Conservation (phyloP, 2,113 vertebrate species). For the Ranitomeya variabilis region DNA sequence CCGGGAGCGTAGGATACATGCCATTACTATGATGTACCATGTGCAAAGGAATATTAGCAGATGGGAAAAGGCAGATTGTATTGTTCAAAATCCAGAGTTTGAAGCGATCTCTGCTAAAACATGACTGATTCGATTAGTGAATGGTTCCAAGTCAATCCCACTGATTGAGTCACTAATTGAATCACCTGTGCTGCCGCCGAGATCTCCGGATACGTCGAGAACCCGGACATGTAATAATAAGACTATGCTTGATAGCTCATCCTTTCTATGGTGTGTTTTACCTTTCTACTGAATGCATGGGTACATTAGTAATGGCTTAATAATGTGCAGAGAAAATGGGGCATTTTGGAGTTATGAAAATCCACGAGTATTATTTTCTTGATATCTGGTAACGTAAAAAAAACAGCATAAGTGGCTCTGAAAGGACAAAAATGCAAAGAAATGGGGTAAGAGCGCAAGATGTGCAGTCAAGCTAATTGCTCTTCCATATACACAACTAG, state of each 20-base stretch:
- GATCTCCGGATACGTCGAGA: not conserved
- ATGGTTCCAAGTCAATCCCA: slow-evolving; percentile 23
- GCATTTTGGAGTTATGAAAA: not conserved
- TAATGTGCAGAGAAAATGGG: not conserved
- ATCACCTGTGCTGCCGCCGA: slow-evolving; percentile 2
- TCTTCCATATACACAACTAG: not conserved
- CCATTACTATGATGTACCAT: not conserved
- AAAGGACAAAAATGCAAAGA: not conserved
- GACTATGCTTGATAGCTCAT: not conserved
- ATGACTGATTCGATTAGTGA: slow-evolving; percentile 13
- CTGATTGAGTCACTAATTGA: slow-evolving; percentile 45
- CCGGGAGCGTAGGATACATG: not conserved
- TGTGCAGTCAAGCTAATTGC: not conserved
- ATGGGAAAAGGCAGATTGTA: not conserved
- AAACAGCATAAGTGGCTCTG: not conserved
- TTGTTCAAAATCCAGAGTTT: not conserved
- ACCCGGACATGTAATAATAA: slow-evolving; percentile 5
- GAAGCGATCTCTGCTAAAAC: slow-evolving; percentile 1
- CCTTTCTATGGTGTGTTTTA: no score
- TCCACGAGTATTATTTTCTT: no score
- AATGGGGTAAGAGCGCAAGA: not conserved
- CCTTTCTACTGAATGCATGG: not conserved
- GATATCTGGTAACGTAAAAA: not conserved
- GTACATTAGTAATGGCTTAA: not conserved
- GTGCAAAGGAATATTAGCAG: not conserved